Conservation (phyloP, 2,797 vertebrate genomes). For the Pipistrellus nathusii region DNA sequence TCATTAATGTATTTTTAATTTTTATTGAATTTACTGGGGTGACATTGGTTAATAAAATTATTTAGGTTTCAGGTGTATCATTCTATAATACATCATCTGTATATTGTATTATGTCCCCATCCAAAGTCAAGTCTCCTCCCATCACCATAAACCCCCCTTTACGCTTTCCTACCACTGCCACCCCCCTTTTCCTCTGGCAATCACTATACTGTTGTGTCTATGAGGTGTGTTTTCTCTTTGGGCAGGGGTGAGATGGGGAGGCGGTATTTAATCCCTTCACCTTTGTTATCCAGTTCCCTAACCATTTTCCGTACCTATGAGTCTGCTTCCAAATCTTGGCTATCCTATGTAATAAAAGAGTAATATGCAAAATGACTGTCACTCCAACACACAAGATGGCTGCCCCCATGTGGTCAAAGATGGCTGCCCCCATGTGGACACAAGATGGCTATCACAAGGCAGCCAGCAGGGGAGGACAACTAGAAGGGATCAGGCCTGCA, state of each 20-base stretch:
- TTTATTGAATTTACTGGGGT: background rate
- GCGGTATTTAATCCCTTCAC: background rate
- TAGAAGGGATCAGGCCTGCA: too few species aligned
- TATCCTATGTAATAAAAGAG: background rate
- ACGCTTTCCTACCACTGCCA: background rate
- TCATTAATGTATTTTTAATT: background rate
- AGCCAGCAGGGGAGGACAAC: too few species aligned
- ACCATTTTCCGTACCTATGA: background rate
- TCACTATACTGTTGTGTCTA: background rate
- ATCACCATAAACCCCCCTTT: background rate
- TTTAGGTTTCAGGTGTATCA: background rate
- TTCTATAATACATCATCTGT: background rate
- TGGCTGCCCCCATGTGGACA: too few species aligned
- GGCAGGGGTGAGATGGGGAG: fast-evolving
- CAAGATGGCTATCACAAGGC: too few species aligned
- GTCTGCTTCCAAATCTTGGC: background rate
- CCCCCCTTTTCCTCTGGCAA: background rate
- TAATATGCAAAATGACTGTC: too few species aligned
- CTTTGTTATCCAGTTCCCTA: background rate
- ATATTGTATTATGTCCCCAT: background rate
- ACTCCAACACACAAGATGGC: too few species aligned
- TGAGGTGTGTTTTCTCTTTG: too few species aligned
- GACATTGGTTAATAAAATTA: background rate
- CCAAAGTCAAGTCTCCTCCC: background rate
- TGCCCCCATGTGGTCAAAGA: too few species aligned